These are phyloP conservation scores for Aphelinus atriplicis DNA, from an alignment of 1,140 invertebrate genomes.

Conservation along the genomic window DNA sequence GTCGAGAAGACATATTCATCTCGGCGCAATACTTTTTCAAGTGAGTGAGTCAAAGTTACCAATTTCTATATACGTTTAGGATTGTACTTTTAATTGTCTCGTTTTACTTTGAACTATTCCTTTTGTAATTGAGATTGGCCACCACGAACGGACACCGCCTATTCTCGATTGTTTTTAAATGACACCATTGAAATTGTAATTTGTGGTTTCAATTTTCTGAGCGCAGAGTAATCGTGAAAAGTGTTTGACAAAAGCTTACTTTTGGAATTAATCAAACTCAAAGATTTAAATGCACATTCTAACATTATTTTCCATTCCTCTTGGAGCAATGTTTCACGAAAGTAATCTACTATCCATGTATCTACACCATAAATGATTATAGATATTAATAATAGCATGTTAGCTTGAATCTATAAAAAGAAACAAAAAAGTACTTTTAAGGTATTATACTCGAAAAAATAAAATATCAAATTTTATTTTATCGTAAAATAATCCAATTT, in stretches of 20 bases:
- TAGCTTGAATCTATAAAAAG: conserved; percentile 33
- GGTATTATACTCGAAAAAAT: conserved; percentile 18
- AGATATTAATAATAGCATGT: conserved; percentile 26
- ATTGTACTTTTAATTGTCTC: conserved; percentile 62
- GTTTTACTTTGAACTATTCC: conserved; percentile 63
- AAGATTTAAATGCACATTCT: too few species aligned
- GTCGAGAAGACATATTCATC: conserved; percentile 24
- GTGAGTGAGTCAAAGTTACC: conserved; percentile 66
- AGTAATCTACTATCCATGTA: conserved; percentile 26
- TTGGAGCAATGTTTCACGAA: neutral
- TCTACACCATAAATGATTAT: conserved; percentile 20
- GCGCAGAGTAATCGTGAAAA: too few species aligned
- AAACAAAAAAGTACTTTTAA: conserved; percentile 7
- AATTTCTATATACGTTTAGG: conserved; percentile 65
- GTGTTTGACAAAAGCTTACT: too few species aligned
- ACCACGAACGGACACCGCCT: conserved; percentile 51
- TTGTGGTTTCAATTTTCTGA: too few species aligned
- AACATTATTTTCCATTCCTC: too few species aligned
- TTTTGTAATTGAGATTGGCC: conserved; percentile 65
- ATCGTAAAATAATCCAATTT: conserved; percentile 31
- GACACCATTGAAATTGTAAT: too few species aligned
- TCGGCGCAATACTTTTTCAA: conserved; percentile 59
- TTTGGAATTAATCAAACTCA: too few species aligned
- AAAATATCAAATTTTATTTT: conserved; percentile 32
- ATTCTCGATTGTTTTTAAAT: too few species aligned